Evolutionary conservation across 2,113 vertebrate species (phyloP), one percentile per base, ranked within the genome.

Genomic region (Symphodus melops): DNA sequence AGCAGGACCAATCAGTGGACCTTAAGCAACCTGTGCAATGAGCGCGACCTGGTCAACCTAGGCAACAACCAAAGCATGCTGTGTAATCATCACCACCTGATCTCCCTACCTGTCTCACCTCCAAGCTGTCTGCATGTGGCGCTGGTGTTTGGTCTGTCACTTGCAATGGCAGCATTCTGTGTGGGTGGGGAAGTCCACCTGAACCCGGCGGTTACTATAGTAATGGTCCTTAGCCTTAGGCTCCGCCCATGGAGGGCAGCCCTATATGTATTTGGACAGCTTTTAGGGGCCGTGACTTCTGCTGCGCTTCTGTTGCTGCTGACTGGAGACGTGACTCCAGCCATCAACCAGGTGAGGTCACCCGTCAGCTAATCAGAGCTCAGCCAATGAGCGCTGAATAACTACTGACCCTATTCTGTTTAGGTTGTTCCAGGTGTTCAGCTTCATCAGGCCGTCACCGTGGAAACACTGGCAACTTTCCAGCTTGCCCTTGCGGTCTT

Each of bases 401-500:
- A 9, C 19, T 20, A 9, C 8, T 3, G 48, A 12, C 48, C 13
- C 6, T 20, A 5, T 58, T 25, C 17, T 16, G 1, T 66, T 48
- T 5, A 75, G 72, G 55, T 75, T 3, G 20, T 46, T 6, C 20
- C 55, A 0, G 55, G 72, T 17, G 37, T 75, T 21, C 46, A 2
- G 46, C 63, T 75, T 9, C 23, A 60, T 19, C 46, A 59, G 46
- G 72, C 72, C 0, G 12, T 75, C 7, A 20, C 23, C 2, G 12
- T 75, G 46, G 72, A 75, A 67, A 60, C 19, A 6, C 21, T 75
- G 14, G 23, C 53, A 6, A 75, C 63, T 12, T 55, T 75, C 12
- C 72, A 75, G 23, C 46, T 75, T 36, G 48, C 67, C 23, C 63
- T 75, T 9, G 72, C 67, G 21, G 56, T 75, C 23, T 33, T 75